phyloP scores from a whole-genome alignment of 2,888 invertebrate species.

The Tachina lurida region DNA sequence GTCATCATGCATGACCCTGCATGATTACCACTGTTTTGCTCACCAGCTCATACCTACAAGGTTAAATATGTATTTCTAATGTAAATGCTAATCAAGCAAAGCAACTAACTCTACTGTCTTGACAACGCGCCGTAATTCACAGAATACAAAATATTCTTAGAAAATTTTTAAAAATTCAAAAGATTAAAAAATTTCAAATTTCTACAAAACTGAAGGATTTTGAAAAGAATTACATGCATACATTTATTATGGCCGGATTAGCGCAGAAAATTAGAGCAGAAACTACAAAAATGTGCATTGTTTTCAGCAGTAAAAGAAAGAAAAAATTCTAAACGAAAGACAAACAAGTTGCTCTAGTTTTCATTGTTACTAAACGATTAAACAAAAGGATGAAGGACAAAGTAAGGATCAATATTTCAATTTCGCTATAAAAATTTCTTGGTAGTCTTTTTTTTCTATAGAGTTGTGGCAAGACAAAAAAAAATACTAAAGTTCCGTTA shows the following conservation, averaged over 20 bases:
- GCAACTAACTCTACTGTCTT: background rate
- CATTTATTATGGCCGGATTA: conserved; percentile 60
- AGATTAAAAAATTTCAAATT: background rate
- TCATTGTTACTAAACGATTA: conserved; percentile 77
- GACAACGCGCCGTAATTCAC: background rate
- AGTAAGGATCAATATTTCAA: conserved; percentile 11
- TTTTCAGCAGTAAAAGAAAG: conserved; percentile 3
- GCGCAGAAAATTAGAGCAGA: conserved; percentile 60
- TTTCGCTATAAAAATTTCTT: conserved; percentile 5
- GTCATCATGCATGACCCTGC: no score
- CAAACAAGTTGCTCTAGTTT: conserved; percentile 77
- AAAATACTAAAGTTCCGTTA: conserved; percentile 2
- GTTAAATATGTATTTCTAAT: no score
- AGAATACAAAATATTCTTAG: conserved; percentile 10
- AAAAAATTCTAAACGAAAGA: conserved; percentile 28
- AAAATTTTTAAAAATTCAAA: conserved; percentile 7
- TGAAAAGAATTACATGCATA: conserved; percentile 1
- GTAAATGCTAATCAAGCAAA: background rate
- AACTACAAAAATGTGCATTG: conserved; percentile 34
- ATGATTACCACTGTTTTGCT: no score
- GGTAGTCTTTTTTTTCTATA: background rate
- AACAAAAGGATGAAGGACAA: conserved; percentile 60
- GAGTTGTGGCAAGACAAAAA: background rate
- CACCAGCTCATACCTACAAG: no score
- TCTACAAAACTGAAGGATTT: conserved; percentile 6